These are phyloP conservation scores for Drosophila nigromelanica DNA, from an alignment of 1,140 invertebrate genomes.

Conservation along the genomic window DNA sequence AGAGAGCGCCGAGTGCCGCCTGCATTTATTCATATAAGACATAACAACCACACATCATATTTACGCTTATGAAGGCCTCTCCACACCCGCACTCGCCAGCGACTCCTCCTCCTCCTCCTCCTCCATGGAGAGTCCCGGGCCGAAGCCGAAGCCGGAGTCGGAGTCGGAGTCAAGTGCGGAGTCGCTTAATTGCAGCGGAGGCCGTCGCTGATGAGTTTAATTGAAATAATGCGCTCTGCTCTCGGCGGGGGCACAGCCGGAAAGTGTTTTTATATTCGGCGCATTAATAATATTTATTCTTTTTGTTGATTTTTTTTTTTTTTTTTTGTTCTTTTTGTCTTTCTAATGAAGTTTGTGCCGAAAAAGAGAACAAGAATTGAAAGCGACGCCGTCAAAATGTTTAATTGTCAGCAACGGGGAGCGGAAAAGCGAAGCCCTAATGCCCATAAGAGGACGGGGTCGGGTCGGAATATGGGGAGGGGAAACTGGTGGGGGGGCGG, in stretches of 20 bases:
- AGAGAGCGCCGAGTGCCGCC: conserved; percentile 58
- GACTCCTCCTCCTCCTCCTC: too few species aligned
- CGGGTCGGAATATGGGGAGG: not conserved
- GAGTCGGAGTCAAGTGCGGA: conserved; percentile 63
- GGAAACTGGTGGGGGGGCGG: not conserved
- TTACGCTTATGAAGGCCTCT: conserved; percentile 47
- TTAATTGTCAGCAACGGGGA: conserved; percentile 57
- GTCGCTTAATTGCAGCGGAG: conserved; percentile 69
- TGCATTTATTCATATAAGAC: conserved; percentile 55
- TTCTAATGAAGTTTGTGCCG: conserved; percentile 61
- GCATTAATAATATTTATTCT: conserved; percentile 75
- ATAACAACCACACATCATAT: conserved; percentile 59
- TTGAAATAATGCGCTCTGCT: conserved; percentile 74
- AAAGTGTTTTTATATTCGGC: conserved; percentile 36
- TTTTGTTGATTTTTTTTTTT: conserved; percentile 1
- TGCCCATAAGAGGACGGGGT: not conserved
- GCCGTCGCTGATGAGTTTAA: conserved; percentile 75
- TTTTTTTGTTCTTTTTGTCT: conserved; percentile 38
- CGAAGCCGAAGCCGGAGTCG: not conserved
- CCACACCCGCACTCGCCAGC: conserved; percentile 50
- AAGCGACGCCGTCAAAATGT: conserved; percentile 54
- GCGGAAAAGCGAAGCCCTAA: not conserved
- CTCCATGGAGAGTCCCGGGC: too few species aligned
- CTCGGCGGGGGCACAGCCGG: conserved; percentile 44
- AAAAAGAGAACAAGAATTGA: conserved; percentile 31